Evolutionary conservation across 2,888 invertebrate genomes (phyloP).

Genomic region (Orthonychiurus folsomi): DNA sequence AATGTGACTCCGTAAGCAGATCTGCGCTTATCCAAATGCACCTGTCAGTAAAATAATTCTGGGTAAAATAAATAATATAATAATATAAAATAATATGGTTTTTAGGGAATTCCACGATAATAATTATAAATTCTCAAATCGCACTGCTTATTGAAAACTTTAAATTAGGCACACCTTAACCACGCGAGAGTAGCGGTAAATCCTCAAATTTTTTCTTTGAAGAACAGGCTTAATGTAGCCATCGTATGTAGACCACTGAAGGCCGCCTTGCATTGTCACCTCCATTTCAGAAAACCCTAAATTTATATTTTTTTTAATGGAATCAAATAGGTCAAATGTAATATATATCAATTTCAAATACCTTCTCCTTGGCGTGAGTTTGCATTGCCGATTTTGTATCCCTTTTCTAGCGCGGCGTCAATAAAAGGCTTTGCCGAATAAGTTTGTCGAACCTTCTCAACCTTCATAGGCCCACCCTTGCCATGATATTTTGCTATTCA

Average conservation of each 20-base stretch:
- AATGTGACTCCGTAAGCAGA: slow-evolving; percentile 6
- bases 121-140: not conserved
- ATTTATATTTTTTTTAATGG: not conserved
- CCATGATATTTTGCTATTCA: slow-evolving; percentile 2
- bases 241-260: not conserved
- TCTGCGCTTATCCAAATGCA: slow-evolving; percentile 3
- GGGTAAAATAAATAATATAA: too few relatives aligned
- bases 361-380: not conserved
- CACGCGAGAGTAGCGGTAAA: slow-evolving; percentile 9
- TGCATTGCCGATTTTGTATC: slow-evolving; percentile 1
- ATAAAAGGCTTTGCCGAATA: not conserved
- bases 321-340: too few relatives aligned
- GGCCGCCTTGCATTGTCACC: slow-evolving; percentile 9
- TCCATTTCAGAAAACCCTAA: slow-evolving; percentile 6
- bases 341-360: too few relatives aligned
- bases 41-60: not conserved
- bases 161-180: not conserved
- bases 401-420: slow-evolving; percentile 7
- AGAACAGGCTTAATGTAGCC: slow-evolving; percentile 9
- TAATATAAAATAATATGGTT: too few relatives aligned
- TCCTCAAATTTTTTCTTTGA: slow-evolving; percentile 2
- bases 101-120: not conserved
- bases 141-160: not conserved
- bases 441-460: slow-evolving; percentile 7
- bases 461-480: slow-evolving; percentile 6